Evolutionary conservation across 2,888 invertebrate species (phyloP).

Genomic region (Oxyteleia sp.): DNA sequence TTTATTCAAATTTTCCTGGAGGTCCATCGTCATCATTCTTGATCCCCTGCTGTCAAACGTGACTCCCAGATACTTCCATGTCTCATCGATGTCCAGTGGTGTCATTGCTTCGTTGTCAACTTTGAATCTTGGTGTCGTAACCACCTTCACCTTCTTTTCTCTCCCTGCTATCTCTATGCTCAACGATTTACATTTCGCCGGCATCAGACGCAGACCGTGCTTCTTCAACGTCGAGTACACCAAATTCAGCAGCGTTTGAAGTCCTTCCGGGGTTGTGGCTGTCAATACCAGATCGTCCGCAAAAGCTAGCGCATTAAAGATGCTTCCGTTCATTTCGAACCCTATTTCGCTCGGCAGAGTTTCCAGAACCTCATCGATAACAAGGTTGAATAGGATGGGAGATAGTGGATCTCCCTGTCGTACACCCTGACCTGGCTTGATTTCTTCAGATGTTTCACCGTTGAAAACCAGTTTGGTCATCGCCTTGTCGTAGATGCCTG

Average conservation of each 20-base stretch:
- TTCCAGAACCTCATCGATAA: slow-evolving; percentile 6
- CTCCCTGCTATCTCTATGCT: slow-evolving; percentile 76
- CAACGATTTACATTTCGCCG: slow-evolving; percentile 78
- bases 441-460: not conserved
- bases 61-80: slow-evolving; percentile 26
- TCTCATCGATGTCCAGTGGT: not conserved
- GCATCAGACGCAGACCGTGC: slow-evolving; percentile 43
- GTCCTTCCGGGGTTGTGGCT: slow-evolving; percentile 79
- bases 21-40: not conserved
- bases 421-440: not conserved
- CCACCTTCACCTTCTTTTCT: slow-evolving; percentile 56
- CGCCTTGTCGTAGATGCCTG: not conserved
- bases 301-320: slow-evolving; percentile 58
- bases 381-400: slow-evolving; percentile 29
- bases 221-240: not conserved
- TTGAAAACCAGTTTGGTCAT: not conserved
- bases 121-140: slow-evolving; percentile 14
- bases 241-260: slow-evolving; percentile 74
- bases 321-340: not conserved
- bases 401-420: slow-evolving; percentile 44
- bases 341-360: not conserved
- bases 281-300: slow-evolving; percentile 85
- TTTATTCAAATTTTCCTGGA: not conserved
- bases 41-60: slow-evolving; percentile 10
- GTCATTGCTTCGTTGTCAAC: slow-evolving; percentile 7